Evolutionary conservation across 1,140 invertebrate species (phyloP), one percentile per base, ranked within the genome.

Genomic region (Scaptomyza hsui): DNA sequence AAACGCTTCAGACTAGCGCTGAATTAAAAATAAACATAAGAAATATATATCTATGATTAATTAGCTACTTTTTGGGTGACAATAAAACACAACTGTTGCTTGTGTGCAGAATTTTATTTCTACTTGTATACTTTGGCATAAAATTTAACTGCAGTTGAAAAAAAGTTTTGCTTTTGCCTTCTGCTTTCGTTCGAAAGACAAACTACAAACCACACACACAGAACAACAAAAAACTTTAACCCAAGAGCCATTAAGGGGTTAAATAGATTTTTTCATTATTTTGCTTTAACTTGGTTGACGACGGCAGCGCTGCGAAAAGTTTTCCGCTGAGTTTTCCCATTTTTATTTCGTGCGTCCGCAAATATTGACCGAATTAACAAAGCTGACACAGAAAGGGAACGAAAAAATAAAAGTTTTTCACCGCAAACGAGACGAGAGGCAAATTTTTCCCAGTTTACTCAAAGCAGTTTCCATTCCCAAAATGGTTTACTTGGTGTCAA

Each of bases 281-380:
- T 75, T 80, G 56, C 48, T 59, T 67, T 60, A 75, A 57, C 45
- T 73, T 51, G 42, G 24, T 21, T 15, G 37, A 24, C 59, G 24
- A 51, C 55, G 45, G 44, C 63, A 67, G 42, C 64, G 47, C 72
- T 82, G 75, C 49, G 18, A 73, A 85, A 86, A 60, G 37, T 85
- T 85, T 85, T 77, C 16, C 68, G 78, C 82, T 75, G 77, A 86
- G 70, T 78, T 86, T 85, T 81, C 52, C 18, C 81, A 85, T 86
- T 86, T 88, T 86, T 81, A 88, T 86, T 86, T 86, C 82, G 82
- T 88, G 82, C 82, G 82, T 88, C 82, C 75, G 82, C 82, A 86
- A 86, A 86, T 86, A 86, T 86, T 86, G 82, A 88, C 82, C 82
- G 82, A 86, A 86, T 86, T 86, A 86, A 86, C 82, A 86, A 88